Evolutionary conservation across 2,888 invertebrate genomes (phyloP).

Genomic region (Drosophila merina): DNA sequence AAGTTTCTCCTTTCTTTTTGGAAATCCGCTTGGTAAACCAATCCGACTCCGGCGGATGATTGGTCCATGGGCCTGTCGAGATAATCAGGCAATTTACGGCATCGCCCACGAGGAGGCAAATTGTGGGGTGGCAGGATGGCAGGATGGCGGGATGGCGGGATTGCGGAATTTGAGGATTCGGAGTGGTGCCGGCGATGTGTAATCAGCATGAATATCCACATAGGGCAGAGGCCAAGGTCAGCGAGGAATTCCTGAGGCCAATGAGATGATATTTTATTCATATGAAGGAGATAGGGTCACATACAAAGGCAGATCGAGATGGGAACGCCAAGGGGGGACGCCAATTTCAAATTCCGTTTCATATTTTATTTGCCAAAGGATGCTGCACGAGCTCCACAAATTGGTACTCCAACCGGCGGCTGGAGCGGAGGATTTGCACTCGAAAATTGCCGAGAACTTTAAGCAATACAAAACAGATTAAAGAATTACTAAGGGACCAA

Average conservation of each 20-base stretch:
- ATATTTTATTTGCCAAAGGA: slow-evolving; percentile 36
- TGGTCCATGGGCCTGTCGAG: slow-evolving; percentile 17
- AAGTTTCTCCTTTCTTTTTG: slow-evolving; percentile 7
- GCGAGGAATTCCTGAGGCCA: slow-evolving; percentile 59
- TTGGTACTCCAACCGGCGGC: slow-evolving; percentile 8
- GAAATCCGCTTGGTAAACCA: not conserved
- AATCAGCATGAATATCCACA: slow-evolving; percentile 58
- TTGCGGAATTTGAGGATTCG: slow-evolving; percentile 9
- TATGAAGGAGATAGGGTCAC: slow-evolving; percentile 18
- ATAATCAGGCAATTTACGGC: slow-evolving; percentile 63
- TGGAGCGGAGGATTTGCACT: slow-evolving; percentile 13
- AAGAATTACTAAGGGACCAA: slow-evolving; percentile 35
- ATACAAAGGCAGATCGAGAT: not conserved
- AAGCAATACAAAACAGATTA: slow-evolving; percentile 65
- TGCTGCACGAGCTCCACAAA: slow-evolving; percentile 20
- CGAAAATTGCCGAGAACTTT: slow-evolving; percentile 38
- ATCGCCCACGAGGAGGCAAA: slow-evolving; percentile 1
- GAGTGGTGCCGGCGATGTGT: slow-evolving; percentile 40
- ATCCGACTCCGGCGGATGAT: slow-evolving; percentile 9
- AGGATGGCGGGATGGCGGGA: not conserved
- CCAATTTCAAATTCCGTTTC: slow-evolving; percentile 45
- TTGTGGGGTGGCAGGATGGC: not conserved
- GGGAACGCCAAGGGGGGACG: not conserved
- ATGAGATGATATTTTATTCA: slow-evolving; percentile 67
- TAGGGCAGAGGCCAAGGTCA: slow-evolving; percentile 63